Evolutionary conservation across 1,140 invertebrate species (phyloP).

Genomic region (Riptortus pedestris): DNA sequence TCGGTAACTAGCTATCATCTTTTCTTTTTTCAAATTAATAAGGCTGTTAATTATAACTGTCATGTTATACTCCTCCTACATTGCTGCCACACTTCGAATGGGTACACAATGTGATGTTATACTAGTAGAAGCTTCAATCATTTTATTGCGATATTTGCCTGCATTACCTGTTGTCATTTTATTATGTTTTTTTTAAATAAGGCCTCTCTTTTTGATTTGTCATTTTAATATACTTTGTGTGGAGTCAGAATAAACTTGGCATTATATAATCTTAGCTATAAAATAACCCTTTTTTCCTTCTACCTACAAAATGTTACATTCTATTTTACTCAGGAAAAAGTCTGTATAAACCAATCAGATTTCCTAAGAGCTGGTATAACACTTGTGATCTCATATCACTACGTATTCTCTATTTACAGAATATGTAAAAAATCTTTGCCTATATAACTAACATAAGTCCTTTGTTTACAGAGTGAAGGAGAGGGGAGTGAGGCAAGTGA

Average conservation of each 20-base stretch:
- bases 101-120: too few relatives aligned
- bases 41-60: neutral
- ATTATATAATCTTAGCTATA: too few relatives aligned
- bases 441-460: neutral
- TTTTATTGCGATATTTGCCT: too few relatives aligned
- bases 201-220: too few relatives aligned
- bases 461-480: slow-evolving; percentile 18
- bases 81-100: neutral
- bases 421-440: neutral
- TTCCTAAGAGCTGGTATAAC: neutral
- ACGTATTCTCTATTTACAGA: neutral
- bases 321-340: neutral
- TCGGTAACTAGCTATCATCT: slow-evolving; percentile 45
- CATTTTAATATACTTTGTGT: too few relatives aligned
- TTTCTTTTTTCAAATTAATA: neutral
- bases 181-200: too few relatives aligned
- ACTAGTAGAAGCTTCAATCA: too few relatives aligned
- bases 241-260: too few relatives aligned
- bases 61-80: neutral
- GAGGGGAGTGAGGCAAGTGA: slow-evolving; percentile 68
- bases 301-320: neutral
- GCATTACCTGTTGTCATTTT: too few relatives aligned
- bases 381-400: neutral
- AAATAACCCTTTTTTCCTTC: neutral
- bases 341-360: neutral